Evolutionary conservation across 2,888 invertebrate genomes (phyloP), one percentile per base, ranked within the genome.

Genomic region (Odontocolon sp.): DNA sequence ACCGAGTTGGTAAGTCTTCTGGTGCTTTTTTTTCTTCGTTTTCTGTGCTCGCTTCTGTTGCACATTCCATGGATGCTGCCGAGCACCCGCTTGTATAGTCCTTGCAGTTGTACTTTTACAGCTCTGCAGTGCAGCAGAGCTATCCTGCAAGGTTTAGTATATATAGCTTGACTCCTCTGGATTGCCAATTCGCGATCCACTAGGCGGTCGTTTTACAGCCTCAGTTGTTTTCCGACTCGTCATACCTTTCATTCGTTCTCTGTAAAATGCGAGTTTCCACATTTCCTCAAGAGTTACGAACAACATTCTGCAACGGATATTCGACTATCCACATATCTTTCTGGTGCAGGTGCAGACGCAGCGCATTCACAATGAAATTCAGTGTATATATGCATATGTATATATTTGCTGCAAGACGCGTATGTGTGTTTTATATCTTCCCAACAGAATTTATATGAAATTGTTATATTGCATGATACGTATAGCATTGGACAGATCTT

Each of bases 51-150:
- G 50, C 57, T 40, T n/a, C 63, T 31, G 38, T n/a, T 56, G 40
- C 9, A 57, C 69, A 57, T 69, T 69, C 64, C 64, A 33, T 11
- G 57, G 57, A 69, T 57, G 68, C 52, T 52, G 31, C 38, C 54
- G 8, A 14, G 11, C 45, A 33, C 63, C 47, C 47, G 47, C 45
- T 63, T 21, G 8, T 47, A 11, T 36, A 45, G 45, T 45, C 59
- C 61, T 56, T 6, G 14, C n/a, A 33, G 9, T 57, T 50, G 26
- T 63, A 6, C 14, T 16, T 33, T 14, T 31, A 18, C 21, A 21
- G 11, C 31, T 45, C 47, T 14, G 14, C 16, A 36, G 18, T 28
- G 40, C 63, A 63, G 31, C 31, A n/a, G n/a, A n/a, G n/a, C n/a
- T n/a, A n/a, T n/a, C n/a, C n/a, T n/a, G n/a, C n/a, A n/a, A n/a